phyloP scores from a whole-genome alignment of 1,140 invertebrate species.

The Diachasma alloeum region DNA sequence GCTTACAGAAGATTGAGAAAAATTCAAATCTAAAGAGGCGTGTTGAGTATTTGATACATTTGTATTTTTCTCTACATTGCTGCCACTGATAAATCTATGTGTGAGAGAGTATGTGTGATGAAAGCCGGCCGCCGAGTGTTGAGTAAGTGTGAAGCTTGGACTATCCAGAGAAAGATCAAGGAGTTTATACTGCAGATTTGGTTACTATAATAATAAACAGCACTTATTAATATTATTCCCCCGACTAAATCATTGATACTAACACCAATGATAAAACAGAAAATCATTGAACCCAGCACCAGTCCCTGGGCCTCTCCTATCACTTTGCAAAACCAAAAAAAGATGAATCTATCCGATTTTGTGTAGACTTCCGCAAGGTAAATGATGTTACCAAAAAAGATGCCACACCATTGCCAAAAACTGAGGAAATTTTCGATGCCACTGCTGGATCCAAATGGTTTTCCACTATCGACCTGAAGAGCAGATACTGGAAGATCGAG shows the following conservation, averaged over 20 bases:
- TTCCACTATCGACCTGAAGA: too few relatives aligned
- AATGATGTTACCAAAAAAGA: constrained; percentile 53
- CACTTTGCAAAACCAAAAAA: constrained; percentile 48
- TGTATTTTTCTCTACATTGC: too few relatives aligned
- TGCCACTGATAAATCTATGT: neutral
- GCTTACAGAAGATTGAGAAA: too few relatives aligned
- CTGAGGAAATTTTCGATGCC: neutral
- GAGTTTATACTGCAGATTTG: too few relatives aligned
- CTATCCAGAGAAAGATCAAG: neutral
- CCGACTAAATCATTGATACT: too few relatives aligned
- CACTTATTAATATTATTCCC: too few relatives aligned
- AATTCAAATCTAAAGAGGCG: too few relatives aligned
- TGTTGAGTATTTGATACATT: too few relatives aligned
- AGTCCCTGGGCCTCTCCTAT: constrained; percentile 44
- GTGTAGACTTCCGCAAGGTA: constrained; percentile 58
- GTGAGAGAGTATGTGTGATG: too few relatives aligned
- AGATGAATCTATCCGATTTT: constrained; percentile 61
- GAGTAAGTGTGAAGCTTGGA: neutral
- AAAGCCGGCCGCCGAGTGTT: too few relatives aligned
- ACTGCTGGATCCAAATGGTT: neutral
- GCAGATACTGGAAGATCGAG: too few relatives aligned
- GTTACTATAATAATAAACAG: too few relatives aligned
- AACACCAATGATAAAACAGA: neutral
- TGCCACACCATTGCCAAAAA: neutral
- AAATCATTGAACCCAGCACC: neutral